Conservation (phyloP, 1,140 invertebrate genomes). For the Zophobas morio region DNA sequence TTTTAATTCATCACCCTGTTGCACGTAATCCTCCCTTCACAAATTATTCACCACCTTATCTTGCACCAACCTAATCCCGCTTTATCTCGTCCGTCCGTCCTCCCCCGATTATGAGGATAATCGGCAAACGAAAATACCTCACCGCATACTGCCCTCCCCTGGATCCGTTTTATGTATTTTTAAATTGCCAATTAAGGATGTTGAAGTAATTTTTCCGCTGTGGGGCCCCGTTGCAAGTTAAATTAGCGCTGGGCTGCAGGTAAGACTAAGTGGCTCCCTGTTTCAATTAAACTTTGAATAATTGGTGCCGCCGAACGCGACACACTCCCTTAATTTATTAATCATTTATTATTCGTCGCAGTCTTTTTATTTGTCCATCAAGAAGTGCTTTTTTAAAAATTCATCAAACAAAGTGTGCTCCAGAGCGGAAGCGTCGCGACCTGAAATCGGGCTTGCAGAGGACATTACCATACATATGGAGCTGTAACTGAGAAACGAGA, state of each 20-base stretch:
- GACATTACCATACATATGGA: too few species aligned
- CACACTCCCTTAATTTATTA: slow-evolving; percentile 12
- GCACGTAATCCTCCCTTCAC: not conserved
- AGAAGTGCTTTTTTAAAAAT: too few species aligned
- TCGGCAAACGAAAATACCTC: slow-evolving; percentile 17
- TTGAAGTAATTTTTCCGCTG: slow-evolving; percentile 5
- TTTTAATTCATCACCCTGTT: not conserved
- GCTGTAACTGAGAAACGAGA: too few species aligned
- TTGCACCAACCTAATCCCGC: not conserved
- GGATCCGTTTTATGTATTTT: slow-evolving; percentile 20
- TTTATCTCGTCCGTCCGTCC: slow-evolving; percentile 7
- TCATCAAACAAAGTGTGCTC: too few species aligned
- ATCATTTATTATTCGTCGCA: not conserved
- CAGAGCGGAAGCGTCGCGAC: too few species aligned
- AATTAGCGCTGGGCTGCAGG: not conserved
- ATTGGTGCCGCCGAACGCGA: not conserved
- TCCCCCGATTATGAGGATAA: slow-evolving; percentile 14
- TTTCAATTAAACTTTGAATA: slow-evolving; percentile 32
- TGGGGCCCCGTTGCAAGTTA: not conserved
- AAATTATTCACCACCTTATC: slow-evolving; percentile 32
- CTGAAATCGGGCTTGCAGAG: too few species aligned
- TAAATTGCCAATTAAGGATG: slow-evolving; percentile 30
- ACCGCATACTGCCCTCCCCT: not conserved
- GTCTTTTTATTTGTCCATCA: too few species aligned
- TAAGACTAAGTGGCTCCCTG: slow-evolving; percentile 7